A percentile compares a stretch with the other conserved stretches of the same genome.
phyloP scores from a whole-genome alignment of 30 jellyfish, hydroid and myxozoan species.

The Aurelia sp. region DNA sequence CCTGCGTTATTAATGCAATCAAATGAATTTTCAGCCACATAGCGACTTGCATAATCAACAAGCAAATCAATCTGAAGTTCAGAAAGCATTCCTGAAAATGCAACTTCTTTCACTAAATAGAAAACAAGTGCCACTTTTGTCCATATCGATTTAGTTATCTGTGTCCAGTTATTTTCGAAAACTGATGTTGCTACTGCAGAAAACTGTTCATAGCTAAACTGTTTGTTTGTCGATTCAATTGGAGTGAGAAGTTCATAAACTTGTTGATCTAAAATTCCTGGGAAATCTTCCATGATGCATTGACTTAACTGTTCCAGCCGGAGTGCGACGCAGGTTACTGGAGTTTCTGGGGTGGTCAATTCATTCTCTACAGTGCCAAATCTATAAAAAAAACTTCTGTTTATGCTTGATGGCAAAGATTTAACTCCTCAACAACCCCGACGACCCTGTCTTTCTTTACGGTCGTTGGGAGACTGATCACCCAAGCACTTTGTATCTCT shows the following conservation, averaged over 20 bases:
- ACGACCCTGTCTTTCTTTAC: too few relatives aligned
- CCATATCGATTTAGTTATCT: slow-evolving; percentile 50
- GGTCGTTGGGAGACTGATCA: too few relatives aligned
- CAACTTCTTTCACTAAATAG: slow-evolving; percentile 36
- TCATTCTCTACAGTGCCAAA: background rate
- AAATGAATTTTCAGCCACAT: slow-evolving; percentile 58
- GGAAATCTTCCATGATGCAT: slow-evolving; percentile 61
- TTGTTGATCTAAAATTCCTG: slow-evolving; percentile 36
- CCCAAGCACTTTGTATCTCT: too few relatives aligned
- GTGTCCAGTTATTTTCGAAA: slow-evolving; percentile 22
- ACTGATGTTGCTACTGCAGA: slow-evolving; percentile 59
- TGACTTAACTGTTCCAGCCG: slow-evolving; percentile 60
- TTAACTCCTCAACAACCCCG: too few relatives aligned
- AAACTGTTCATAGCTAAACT: slow-evolving; percentile 53
- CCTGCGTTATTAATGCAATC: slow-evolving; percentile 42
- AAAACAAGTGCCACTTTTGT: slow-evolving; percentile 73
- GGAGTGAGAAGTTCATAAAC: slow-evolving; percentile 49
- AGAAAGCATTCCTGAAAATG: background rate
- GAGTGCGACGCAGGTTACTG: slow-evolving; percentile 59
- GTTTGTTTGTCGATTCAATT: slow-evolving; percentile 14
- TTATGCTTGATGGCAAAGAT: too few relatives aligned
- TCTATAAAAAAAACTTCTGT: background rate
- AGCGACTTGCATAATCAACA: slow-evolving; percentile 77
- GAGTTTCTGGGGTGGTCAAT: slow-evolving; percentile 5
- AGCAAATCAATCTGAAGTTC: slow-evolving; percentile 31